Base-by-base conservation (phyloP, 2,797 vertebrate species). In the Platalea minor region DNA sequence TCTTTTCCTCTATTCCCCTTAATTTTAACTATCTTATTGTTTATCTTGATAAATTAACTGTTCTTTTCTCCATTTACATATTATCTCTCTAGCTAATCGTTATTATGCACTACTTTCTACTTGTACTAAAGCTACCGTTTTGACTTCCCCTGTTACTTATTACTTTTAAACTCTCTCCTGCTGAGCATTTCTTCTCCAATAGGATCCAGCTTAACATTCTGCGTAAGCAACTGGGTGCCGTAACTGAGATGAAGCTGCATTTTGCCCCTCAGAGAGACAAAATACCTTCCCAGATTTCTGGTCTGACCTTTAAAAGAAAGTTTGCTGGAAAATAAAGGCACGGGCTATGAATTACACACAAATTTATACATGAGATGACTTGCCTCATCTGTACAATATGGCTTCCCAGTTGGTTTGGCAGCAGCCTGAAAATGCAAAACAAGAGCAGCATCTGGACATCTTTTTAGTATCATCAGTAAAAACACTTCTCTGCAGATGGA, bases 21-120 rank as follows among this genome's bases (percentile, higher is more conserved):
- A 50, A 94, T 94, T 95, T 93, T 94, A 88, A 63, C 72, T 61
- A 88, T 88, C 88, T 85, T 73, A 89, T 60, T 96, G 85, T 96
- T 96, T 97, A 89, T 86, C 87, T 92, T 96, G 93, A 96, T 95
- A 96, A 96, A 96, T 91, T 94, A 89, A 78, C 61, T 54, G 51
- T 60, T 92, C 64, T 80, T 68, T 88, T 89, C 81, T 93, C 82
- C 50, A 84, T 45, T 93, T 77, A 88, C 10, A 21, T 46, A 50
- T 81, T 89, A 75, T 72, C 65, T 85, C 86, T 78, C 57, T 51
- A 78, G 78, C 73, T 94, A 91, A 94, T 93, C 68, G 73, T 91
- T 86, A 83, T 60, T 84, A 53, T 37, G 48, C 11, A 31, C 43
- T 83, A 59, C 61, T 85, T 93, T 81, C 10, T 13, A 35, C 60